A percentile compares a stretch with the other conserved stretches of the same genome.
These are phyloP conservation scores for Busseola fusca DNA, from an alignment of 2,888 invertebrate genomes.

Conservation along the genomic window DNA sequence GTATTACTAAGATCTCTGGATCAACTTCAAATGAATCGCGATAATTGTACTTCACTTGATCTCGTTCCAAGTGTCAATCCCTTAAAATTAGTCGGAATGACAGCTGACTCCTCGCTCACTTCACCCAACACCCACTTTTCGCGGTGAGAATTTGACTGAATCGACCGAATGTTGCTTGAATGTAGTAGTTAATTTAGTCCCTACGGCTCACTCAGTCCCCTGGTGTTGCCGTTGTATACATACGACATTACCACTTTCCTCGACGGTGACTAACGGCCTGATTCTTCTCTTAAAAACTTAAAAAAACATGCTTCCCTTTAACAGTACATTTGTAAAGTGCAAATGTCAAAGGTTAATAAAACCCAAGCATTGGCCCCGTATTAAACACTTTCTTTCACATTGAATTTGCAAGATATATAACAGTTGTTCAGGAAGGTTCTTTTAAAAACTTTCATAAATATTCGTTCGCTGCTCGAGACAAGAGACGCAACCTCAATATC, in stretches of 20 bases:
- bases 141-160: too few relatives aligned
- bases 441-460: conserved; percentile 45
- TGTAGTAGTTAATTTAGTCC: too few relatives aligned
- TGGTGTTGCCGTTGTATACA: neutral
- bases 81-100: too few relatives aligned
- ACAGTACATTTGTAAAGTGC: neutral
- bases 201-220: neutral
- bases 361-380: neutral
- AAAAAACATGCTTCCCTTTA: neutral
- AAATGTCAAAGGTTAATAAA: conserved; percentile 1
- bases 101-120: too few relatives aligned
- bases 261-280: too few relatives aligned
- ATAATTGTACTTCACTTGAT: neutral
- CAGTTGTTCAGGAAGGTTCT: conserved; percentile 21
- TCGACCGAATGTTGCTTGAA: too few relatives aligned
- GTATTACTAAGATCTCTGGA: neutral
- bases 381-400: neutral
- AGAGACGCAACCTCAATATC: conserved; percentile 45
- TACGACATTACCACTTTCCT: neutral
- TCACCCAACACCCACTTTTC: too few relatives aligned
- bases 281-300: too few relatives aligned
- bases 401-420: conserved; percentile 8
- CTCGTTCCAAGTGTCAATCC: neutral
- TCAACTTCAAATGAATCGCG: neutral
- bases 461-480: conserved; percentile 38